Evolutionary conservation across 1,140 invertebrate genomes (phyloP), one percentile per base, ranked within the genome.

Genomic region (Aricia agestis): DNA sequence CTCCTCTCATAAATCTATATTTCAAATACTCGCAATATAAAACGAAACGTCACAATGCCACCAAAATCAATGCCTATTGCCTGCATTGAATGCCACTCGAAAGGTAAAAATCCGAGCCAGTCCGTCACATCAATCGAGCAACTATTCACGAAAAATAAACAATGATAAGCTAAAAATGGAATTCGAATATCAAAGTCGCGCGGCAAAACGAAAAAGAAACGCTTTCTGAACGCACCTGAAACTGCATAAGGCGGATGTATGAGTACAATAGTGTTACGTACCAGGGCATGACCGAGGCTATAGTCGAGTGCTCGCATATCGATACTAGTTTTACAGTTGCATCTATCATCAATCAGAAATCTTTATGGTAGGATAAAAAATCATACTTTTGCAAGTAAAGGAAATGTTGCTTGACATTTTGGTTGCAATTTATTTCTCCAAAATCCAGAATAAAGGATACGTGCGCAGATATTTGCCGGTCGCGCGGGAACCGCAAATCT

Each of bases 201-300:
- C 59, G 36, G n/a, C 52, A 76, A 77, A 79, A 77, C 70, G 71
- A 78, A 80, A 83, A 83, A 76, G 69, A 76, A 80, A 79, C 78
- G 78, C 76, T 76, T 76, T 75, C 74, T 80, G 79, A 81, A 80
- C 83, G 80, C 81, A 83, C 75, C 76, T 79, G 79, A 83, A 87
- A 84, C 82, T 83, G 85, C 83, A 85, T 78, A 78, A 81, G 70
- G 71, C 76, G 77, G 79, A 80, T 78, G 78, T 82, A 70, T 81
- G 79, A 82, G 85, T 77, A 80, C 78, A 81, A 76, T 78, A 81
- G 77, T 81, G 79, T 77, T 78, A 86, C 81, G 83, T 87, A 78
- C 79, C 80, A 75, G 80, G 74, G 77, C 75, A 74, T 82, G 82
- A 82, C 84, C 79, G 83, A 86, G 81, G 85, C 75, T 83, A 87